These are phyloP conservation scores for Coptodon rendalli DNA, from an alignment of 2,113 vertebrate genomes.

Conservation along the genomic window DNA sequence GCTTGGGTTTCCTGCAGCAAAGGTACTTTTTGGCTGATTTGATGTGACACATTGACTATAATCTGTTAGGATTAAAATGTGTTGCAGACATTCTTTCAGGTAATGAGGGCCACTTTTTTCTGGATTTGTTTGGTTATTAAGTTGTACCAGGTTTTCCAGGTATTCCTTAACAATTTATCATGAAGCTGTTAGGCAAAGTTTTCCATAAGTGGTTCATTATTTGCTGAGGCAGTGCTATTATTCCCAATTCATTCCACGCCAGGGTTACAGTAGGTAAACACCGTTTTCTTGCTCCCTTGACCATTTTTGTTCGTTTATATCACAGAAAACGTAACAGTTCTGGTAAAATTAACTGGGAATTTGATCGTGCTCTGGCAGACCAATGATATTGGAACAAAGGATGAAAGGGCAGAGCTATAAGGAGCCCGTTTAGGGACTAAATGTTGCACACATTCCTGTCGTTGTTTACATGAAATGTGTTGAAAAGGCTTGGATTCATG, in stretches of 20 bases:
- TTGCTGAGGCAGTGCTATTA: background rate
- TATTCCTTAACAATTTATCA: background rate
- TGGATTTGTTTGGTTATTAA: background rate
- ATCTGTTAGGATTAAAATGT: slow-evolving; percentile 46
- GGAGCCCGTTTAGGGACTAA: background rate
- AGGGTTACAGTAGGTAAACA: background rate
- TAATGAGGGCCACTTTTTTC: slow-evolving; percentile 24
- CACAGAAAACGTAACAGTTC: background rate
- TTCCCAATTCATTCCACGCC: background rate
- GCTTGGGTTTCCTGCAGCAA: slow-evolving; percentile 22
- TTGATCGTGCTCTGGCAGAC: slow-evolving; percentile 16
- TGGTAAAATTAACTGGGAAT: slow-evolving; percentile 39
- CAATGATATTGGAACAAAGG: background rate
- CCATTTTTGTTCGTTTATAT: background rate
- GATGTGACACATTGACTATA: slow-evolving; percentile 23
- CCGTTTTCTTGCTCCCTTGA: slow-evolving; percentile 1
- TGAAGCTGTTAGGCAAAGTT: background rate
- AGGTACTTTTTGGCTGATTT: slow-evolving; percentile 41
- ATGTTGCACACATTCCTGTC: slow-evolving; percentile 6
- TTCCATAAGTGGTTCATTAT: background rate
- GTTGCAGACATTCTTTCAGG: slow-evolving; percentile 34
- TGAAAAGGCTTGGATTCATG: background rate
- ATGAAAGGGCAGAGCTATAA: background rate
- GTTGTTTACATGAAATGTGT: slow-evolving; percentile 26
- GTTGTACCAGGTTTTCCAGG: background rate